A percentile compares a stretch with the other conserved stretches of the same genome.
phyloP scores from a whole-genome alignment of 92 coral and sea anemone genomes.

The Plumapathes pennacea region DNA sequence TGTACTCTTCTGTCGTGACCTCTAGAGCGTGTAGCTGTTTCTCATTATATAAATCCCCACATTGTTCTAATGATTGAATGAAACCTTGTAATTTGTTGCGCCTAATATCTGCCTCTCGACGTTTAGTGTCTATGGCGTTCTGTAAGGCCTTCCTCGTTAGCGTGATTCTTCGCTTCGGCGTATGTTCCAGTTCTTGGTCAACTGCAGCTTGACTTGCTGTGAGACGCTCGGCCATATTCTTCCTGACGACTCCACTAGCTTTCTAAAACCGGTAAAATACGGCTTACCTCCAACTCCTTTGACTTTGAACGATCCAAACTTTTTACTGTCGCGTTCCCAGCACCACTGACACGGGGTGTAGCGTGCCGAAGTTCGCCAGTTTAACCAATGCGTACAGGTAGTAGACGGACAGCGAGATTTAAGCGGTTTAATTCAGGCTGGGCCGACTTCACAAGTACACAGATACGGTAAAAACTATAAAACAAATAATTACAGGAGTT shows the following conservation, averaged over 20 bases:
- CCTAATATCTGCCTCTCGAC: neutral
- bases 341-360: too few relatives aligned
- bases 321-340: slow-evolving; percentile 25
- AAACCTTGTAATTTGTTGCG: slow-evolving; percentile 6
- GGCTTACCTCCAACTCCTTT: slow-evolving; percentile 11
- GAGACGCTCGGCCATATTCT: slow-evolving; percentile 3
- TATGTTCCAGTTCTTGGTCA: neutral
- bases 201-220: slow-evolving; percentile 10
- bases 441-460: too few relatives aligned
- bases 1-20: slow-evolving; percentile 5
- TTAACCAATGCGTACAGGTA: too few relatives aligned
- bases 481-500: too few relatives aligned
- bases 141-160: slow-evolving; percentile 28
- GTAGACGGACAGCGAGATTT: too few relatives aligned
- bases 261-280: slow-evolving; percentile 2
- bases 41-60: neutral
- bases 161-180: neutral
- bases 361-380: too few relatives aligned
- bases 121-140: slow-evolving; percentile 15
- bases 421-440: too few relatives aligned
- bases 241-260: slow-evolving; percentile 4
- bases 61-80: slow-evolving; percentile 4
- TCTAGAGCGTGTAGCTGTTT: neutral
- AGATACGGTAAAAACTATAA: too few relatives aligned
- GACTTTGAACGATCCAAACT: slow-evolving; percentile 1